phyloP scores from a whole-genome alignment of 2,888 invertebrate species.

The Oeneis ivallda region DNA sequence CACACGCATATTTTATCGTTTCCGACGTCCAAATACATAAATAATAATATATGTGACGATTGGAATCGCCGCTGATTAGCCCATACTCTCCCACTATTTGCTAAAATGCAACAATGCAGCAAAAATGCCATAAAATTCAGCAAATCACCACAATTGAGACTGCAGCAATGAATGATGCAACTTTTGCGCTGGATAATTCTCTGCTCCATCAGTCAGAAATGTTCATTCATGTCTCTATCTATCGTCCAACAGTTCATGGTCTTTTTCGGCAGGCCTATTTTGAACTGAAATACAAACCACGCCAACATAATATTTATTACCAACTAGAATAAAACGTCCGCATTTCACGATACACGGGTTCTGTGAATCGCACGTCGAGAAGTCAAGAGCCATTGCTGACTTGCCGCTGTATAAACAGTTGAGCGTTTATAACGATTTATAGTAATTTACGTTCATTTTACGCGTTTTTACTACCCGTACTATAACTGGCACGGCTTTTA shows the following conservation, averaged over 20 bases:
- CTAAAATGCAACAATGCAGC: too few species aligned
- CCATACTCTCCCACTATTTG: too few species aligned
- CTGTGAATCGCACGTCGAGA: slow-evolving; percentile 32
- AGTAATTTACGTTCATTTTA: slow-evolving; percentile 59
- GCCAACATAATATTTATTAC: slow-evolving; percentile 14
- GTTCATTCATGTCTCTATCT: too few species aligned
- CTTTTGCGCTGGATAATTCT: too few species aligned
- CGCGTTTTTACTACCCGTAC: slow-evolving; percentile 54
- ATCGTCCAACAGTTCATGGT: not conserved
- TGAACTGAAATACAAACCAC: slow-evolving; percentile 6
- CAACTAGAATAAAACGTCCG: slow-evolving; percentile 11
- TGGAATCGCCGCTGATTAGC: too few species aligned
- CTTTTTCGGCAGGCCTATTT: not conserved
- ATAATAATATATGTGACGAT: too few species aligned
- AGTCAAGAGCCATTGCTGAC: slow-evolving; percentile 26
- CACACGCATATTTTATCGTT: too few species aligned
- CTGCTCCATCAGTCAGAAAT: too few species aligned
- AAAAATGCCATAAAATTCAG: too few species aligned
- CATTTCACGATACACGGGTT: slow-evolving; percentile 22
- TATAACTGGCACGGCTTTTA: slow-evolving; percentile 51
- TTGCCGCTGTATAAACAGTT: slow-evolving; percentile 39
- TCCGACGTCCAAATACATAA: too few species aligned
- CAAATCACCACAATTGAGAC: too few species aligned
- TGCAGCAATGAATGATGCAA: too few species aligned
- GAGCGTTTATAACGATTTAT: slow-evolving; percentile 49